These are phyloP conservation scores for Anorthoa munda DNA, from an alignment of 2,888 invertebrate genomes.

Conservation along the genomic window DNA sequence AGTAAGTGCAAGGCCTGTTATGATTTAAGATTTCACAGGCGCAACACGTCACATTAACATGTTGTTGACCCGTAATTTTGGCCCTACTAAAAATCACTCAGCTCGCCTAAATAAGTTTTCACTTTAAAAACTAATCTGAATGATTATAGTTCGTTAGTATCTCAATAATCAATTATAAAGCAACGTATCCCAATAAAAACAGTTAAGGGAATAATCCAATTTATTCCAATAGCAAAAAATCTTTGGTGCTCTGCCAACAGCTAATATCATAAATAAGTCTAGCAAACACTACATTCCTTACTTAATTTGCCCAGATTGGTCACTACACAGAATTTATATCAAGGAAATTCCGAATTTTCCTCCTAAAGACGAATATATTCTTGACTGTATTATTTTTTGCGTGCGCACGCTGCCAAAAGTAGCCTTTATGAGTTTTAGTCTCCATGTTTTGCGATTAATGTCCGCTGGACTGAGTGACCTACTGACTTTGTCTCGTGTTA, in stretches of 20 bases:
- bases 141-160: neutral
- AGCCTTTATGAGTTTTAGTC: constrained; percentile 36
- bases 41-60: no score
- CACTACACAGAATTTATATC: constrained; percentile 30
- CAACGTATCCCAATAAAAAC: constrained; percentile 1
- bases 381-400: constrained; percentile 32
- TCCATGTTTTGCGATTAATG: constrained; percentile 22
- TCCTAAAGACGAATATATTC: constrained; percentile 16
- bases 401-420: constrained; percentile 20
- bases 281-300: constrained; percentile 33
- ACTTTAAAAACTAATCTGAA: neutral
- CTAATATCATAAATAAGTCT: constrained; percentile 24
- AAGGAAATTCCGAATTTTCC: constrained; percentile 25
- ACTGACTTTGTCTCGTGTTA: constrained; percentile 1
- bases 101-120: no score
- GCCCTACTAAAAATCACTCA: no score
- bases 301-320: constrained; percentile 46
- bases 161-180: neutral
- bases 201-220: constrained; percentile 9
- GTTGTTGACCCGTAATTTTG: no score
- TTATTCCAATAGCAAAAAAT: constrained; percentile 9
- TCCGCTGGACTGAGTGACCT: constrained; percentile 16
- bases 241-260: constrained; percentile 22
- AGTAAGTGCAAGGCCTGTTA: no score
- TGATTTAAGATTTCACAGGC: no score